Evolutionary conservation across 37 sponge, comb jelly and placozoan genomes (phyloP), one percentile per base, ranked within the genome.

Genomic region (Petrosia ficiformis): DNA sequence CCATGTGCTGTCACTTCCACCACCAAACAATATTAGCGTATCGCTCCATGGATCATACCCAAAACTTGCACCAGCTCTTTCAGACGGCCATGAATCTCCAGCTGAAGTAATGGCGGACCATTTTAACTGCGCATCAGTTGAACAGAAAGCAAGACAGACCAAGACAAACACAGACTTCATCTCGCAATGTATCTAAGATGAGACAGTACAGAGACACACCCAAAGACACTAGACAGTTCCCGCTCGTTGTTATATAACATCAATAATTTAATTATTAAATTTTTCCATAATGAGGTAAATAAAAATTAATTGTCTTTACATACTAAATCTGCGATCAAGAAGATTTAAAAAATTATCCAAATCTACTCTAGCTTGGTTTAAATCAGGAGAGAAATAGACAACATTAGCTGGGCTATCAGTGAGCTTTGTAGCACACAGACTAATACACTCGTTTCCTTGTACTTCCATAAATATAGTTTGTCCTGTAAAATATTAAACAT

Each of bases 21-120:
- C 75, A 28, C 75, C 40, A 39, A 82, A 82, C 0, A 82, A 19
- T 29, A 82, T 67, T 35, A 82, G 59, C 14, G 26, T 10, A 34
- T 73, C 42, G 35, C 57, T 59, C 10, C 4, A 28, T 29, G 8
- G 1, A 42, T 66, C 61, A 67, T 72, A 72, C 33, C 81, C 81
- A 25, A 72, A 41, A 29, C 66, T 52, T 31, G 33, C 33, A 5
- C 65, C 61, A 2, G 25, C 22, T 19, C 80, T 44, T 22, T 44
- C 38, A n/a, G 73, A 33, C 16, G 80, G 80, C 44, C n/a, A 56
- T 8, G 54, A 19, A 22, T 3, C 72, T 26, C 56, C 72, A 26
- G 11, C 26, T 28, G 43, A 16, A 39, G 21, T 16, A 26, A 71
- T 56, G 3, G 11, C 56, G 5, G 33, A 48, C 72, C 72, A 71